phyloP scores from a whole-genome alignment of 1,140 invertebrate genomes.

The Drosophila willistoni region DNA sequence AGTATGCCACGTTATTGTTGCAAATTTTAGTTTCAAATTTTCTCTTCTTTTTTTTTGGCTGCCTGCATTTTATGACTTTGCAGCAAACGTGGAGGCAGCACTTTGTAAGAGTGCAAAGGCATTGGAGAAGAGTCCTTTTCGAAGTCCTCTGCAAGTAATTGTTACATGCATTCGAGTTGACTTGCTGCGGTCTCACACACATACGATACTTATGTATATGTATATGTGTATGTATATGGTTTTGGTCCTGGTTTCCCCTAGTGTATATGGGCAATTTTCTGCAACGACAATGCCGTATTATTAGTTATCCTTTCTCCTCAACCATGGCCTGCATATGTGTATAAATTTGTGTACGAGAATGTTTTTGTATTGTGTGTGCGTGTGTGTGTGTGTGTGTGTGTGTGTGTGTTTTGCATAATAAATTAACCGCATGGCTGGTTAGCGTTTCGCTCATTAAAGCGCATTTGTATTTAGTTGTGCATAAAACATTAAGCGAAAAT shows the following conservation, averaged over 20 bases:
- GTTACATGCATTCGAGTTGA: slow-evolving; percentile 65
- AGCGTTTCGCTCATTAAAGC: slow-evolving; percentile 69
- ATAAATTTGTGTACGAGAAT: neutral
- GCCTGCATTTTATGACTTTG: slow-evolving; percentile 57
- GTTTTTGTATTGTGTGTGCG: slow-evolving; percentile 3
- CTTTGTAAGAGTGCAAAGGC: too few relatives aligned
- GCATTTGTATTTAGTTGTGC: slow-evolving; percentile 79
- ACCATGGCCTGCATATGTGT: neutral
- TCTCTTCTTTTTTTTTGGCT: slow-evolving; percentile 38
- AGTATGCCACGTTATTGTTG: slow-evolving; percentile 58
- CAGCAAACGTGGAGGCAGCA: slow-evolving; percentile 16
- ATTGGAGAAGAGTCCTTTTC: slow-evolving; percentile 14
- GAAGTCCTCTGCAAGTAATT: slow-evolving; percentile 58
- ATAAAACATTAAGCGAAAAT: slow-evolving; percentile 79
- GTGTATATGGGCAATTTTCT: slow-evolving; percentile 42
- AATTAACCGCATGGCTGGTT: slow-evolving; percentile 70
- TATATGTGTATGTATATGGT: slow-evolving; percentile 23
- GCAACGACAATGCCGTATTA: slow-evolving; percentile 63
- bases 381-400: slow-evolving; percentile 32
- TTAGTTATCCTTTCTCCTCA: slow-evolving; percentile 50
- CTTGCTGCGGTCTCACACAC: slow-evolving; percentile 42
- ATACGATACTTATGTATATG: slow-evolving; percentile 18
- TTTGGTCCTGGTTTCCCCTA: neutral
- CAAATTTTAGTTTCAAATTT: slow-evolving; percentile 46
- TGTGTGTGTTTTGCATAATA: slow-evolving; percentile 80